These are phyloP conservation scores for Semaprochilodus insignis DNA, from an alignment of 2,797 vertebrate species.

Conservation along the genomic window DNA sequence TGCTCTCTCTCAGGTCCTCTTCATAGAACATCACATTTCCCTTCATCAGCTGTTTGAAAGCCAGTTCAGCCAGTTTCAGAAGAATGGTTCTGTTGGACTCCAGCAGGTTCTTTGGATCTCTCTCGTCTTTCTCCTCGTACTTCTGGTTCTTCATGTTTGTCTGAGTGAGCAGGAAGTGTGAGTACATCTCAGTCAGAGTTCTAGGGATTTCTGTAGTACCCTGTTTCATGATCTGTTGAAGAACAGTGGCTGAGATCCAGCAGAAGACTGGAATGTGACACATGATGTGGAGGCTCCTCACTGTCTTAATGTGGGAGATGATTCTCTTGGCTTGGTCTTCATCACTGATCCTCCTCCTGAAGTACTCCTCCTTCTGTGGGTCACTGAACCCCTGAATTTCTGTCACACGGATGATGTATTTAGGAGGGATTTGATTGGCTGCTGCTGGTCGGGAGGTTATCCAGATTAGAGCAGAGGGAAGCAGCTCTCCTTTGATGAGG, in stretches of 20 bases:
- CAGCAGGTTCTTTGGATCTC: background rate
- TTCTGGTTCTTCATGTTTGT: background rate
- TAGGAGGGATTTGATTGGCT: background rate
- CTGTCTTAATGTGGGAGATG: background rate
- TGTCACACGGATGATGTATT: background rate
- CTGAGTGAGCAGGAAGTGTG: background rate
- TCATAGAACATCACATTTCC: background rate
- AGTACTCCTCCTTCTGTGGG: background rate
- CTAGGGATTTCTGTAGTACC: background rate
- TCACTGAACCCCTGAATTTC: background rate
- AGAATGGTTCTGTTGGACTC: background rate
- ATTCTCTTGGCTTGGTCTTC: background rate
- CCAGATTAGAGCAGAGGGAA: background rate
- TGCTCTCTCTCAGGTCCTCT: background rate
- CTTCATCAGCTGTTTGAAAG: background rate
- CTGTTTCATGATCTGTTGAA: background rate
- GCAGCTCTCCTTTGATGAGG: background rate
- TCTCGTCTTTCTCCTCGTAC: background rate
- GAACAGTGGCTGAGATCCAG: background rate
- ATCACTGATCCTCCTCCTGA: background rate
- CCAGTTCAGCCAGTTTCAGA: background rate
- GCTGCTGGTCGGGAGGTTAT: background rate
- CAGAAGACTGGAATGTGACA: background rate
- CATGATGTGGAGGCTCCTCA: background rate
- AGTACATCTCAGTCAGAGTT: background rate